Percentiles rank a stretch among this genome's conserved stretches.
Evolutionary conservation across 2,888 invertebrate genomes (phyloP).

Genomic region (Drosophila setosimentum): DNA sequence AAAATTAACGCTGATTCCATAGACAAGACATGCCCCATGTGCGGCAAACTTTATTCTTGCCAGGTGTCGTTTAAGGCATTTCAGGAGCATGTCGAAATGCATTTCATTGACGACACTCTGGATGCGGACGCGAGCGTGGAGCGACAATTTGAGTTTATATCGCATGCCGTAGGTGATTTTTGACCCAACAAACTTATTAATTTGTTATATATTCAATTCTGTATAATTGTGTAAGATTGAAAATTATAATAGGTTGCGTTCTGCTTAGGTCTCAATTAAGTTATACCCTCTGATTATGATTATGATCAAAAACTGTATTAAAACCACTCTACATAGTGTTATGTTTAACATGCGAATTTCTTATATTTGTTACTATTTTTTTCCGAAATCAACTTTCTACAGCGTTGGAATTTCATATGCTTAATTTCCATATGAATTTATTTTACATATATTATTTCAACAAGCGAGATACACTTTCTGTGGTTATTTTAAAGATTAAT

Average conservation of each 20-base stretch:
- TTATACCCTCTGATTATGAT: background rate
- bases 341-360: background rate
- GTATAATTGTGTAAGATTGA: background rate
- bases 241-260: background rate
- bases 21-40: constrained; percentile 91
- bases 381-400: constrained; percentile 13
- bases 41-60: constrained; percentile 88
- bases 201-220: background rate
- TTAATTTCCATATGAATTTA: constrained; percentile 15
- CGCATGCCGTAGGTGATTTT: constrained; percentile 84
- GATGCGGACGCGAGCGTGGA: constrained; percentile 86
- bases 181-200: constrained; percentile 82
- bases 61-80: constrained; percentile 88
- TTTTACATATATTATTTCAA: background rate
- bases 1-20: constrained; percentile 80
- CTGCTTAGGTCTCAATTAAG: background rate
- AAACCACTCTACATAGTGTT: constrained; percentile 11
- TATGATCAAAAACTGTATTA: constrained; percentile 19
- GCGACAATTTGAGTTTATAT: constrained; percentile 86
- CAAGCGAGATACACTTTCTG: background rate
- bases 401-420: background rate
- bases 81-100: constrained; percentile 91
- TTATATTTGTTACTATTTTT: background rate
- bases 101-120: constrained; percentile 88
- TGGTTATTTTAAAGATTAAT: background rate